These are phyloP conservation scores for Stenoptilia bipunctidactyla DNA, from an alignment of 2,888 invertebrate species.

Conservation along the genomic window DNA sequence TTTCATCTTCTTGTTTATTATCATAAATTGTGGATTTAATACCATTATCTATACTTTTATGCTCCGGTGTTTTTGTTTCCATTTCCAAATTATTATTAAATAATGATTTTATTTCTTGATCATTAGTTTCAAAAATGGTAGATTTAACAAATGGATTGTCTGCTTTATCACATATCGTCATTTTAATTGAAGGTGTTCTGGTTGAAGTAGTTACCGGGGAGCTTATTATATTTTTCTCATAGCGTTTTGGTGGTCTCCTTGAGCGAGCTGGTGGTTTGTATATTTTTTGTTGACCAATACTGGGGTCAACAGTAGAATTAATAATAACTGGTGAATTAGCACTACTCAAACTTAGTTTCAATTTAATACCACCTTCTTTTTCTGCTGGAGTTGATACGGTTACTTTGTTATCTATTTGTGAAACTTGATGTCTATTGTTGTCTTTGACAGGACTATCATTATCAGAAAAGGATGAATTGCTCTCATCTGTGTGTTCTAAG, in stretches of 20 bases:
- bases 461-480: constrained; percentile 31
- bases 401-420: constrained; percentile 20
- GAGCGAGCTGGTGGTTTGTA: constrained; percentile 49
- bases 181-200: constrained; percentile 53
- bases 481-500: constrained; percentile 42
- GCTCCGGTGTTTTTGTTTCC: constrained; percentile 29
- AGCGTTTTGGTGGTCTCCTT: constrained; percentile 55
- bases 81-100: constrained; percentile 51
- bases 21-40: constrained; percentile 62
- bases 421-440: constrained; percentile 12
- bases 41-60: constrained; percentile 38
- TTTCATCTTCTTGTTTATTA: constrained; percentile 52
- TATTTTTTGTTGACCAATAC: constrained; percentile 42
- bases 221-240: constrained; percentile 39
- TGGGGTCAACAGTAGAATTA: constrained; percentile 63
- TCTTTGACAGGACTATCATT: constrained; percentile 22
- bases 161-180: constrained; percentile 64
- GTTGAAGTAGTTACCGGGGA: constrained; percentile 11
- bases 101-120: constrained; percentile 42
- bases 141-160: constrained; percentile 62
- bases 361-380: constrained; percentile 56
- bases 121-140: constrained; percentile 49
- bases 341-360: constrained; percentile 60
- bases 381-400: constrained; percentile 32
- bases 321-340: constrained; percentile 63